phyloP scores from a whole-genome alignment of 2,888 invertebrate species.

The Villa cingulata region DNA sequence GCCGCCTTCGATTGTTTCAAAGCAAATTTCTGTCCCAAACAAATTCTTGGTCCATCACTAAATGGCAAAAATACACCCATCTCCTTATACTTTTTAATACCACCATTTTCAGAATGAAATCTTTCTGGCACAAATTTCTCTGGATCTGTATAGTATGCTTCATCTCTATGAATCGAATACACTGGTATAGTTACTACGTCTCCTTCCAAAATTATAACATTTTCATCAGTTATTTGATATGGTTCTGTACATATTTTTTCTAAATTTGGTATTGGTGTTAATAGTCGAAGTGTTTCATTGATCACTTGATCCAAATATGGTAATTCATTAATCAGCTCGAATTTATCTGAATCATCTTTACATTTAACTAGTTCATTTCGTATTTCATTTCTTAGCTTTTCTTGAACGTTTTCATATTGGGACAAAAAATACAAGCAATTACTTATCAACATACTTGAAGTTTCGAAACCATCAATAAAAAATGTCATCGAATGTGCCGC shows the following conservation, averaged over 20 bases:
- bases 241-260: slow-evolving; percentile 22
- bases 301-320: slow-evolving; percentile 25
- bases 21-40: slow-evolving; percentile 29
- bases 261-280: slow-evolving; percentile 19
- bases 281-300: slow-evolving; percentile 23
- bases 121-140: slow-evolving; percentile 40
- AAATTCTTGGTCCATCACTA: slow-evolving; percentile 33
- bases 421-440: slow-evolving; percentile 21
- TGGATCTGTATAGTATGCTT: slow-evolving; percentile 38
- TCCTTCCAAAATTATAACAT: too few relatives aligned
- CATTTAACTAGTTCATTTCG: slow-evolving; percentile 13
- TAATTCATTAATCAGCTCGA: slow-evolving; percentile 20
- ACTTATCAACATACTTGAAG: slow-evolving; percentile 19
- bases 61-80: slow-evolving; percentile 29
- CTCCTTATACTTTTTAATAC: slow-evolving; percentile 19
- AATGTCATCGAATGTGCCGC: slow-evolving; percentile 21
- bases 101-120: slow-evolving; percentile 31
- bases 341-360: slow-evolving; percentile 15
- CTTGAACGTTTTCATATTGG: slow-evolving; percentile 19
- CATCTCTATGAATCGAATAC: slow-evolving; percentile 35
- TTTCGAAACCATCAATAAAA: slow-evolving; percentile 24
- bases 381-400: slow-evolving; percentile 22
- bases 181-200: too few relatives aligned
- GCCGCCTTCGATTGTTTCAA: slow-evolving; percentile 25
- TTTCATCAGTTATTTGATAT: slow-evolving; percentile 15